Base-by-base conservation (phyloP, 2,113 vertebrate species). In the Accipiter virgatus region DNA sequence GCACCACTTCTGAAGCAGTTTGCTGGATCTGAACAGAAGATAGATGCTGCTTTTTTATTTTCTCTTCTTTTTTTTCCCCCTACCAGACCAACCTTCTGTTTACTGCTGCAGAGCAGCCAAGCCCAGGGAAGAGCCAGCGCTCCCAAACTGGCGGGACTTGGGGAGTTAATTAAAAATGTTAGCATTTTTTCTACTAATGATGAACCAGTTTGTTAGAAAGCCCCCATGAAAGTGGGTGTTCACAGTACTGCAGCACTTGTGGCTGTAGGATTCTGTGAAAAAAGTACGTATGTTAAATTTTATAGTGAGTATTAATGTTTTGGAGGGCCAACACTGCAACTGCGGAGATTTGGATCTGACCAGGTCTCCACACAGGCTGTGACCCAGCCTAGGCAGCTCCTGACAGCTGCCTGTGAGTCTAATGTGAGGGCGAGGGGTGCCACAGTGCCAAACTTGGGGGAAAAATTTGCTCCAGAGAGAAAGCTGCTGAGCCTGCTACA, bases 291-390 rank as follows among this genome's bases (percentile, higher is more conserved):
- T 1, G 1, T 7, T 23, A 7, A 8, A 52, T 61, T 52, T 68
- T 18, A 8, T 13, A n/a, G 68, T 19, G 38, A 22, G 4, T 36
- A 19, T 6, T 6, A 18, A 2, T 70, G 8, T 61, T 78, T 61
- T 29, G 16, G 20, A 36, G 27, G 11, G 3, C 48, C 16, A 27
- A 5, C 62, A 22, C 2, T 0, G 1, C 40, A 43, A 2, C 16
- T 47, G 58, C 6, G 3, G 40, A 56, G 62, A 13, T 36, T 50
- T 63, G 40, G 53, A 19, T 43, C 36, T 29, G 6, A 26, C 3
- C n/a, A 20, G n/a, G n/a, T 34, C 7, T 55, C 43, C 19, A 8
- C 13, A 0, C 13, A 13, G 53, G 16, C 73, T 55, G 15, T 27
- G 45, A 42, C 38, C 26, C 38, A 31, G 48, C 19, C 36, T 42